A percentile compares a stretch with the other conserved stretches of the same genome.
Conservation (phyloP, 2,113 vertebrate genomes). For the Glaucidium brasilianum region DNA sequence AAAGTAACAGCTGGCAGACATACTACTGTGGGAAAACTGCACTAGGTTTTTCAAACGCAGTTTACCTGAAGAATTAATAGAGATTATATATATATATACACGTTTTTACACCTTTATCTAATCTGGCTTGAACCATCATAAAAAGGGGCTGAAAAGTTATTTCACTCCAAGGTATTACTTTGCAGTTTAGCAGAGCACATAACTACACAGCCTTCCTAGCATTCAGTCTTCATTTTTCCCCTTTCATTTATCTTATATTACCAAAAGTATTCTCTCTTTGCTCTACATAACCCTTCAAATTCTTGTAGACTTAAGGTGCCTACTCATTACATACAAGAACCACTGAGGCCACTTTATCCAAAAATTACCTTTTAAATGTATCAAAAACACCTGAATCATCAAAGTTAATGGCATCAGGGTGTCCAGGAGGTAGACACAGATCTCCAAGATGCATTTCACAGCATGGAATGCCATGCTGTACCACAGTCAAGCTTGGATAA, state of each 20-base stretch:
- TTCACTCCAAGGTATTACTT: not conserved
- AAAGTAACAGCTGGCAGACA: not conserved
- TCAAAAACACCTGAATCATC: constrained; percentile 99
- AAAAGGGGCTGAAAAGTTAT: not conserved
- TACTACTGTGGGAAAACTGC: not conserved
- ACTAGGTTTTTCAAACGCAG: not conserved
- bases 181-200: not conserved
- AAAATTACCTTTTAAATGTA: constrained; percentile 96
- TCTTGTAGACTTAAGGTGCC: constrained; percentile 21
- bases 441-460: constrained; percentile 96
- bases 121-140: not conserved
- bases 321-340: constrained; percentile 46
- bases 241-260: not conserved
- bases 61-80: not conserved
- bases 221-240: not conserved
- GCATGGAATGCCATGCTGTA: constrained; percentile 98
- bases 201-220: not conserved
- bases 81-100: not conserved
- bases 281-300: not conserved
- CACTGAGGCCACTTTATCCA: constrained; percentile 62
- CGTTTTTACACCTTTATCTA: not conserved
- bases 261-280: not conserved
- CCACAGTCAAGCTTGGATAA: constrained; percentile 98
- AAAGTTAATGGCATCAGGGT: constrained; percentile 98
- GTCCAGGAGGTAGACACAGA: constrained; percentile 96